Evolutionary conservation across 2,797 vertebrate species (phyloP), one percentile per base, ranked within the genome.

Genomic region (Coccyzus lansbergi): DNA sequence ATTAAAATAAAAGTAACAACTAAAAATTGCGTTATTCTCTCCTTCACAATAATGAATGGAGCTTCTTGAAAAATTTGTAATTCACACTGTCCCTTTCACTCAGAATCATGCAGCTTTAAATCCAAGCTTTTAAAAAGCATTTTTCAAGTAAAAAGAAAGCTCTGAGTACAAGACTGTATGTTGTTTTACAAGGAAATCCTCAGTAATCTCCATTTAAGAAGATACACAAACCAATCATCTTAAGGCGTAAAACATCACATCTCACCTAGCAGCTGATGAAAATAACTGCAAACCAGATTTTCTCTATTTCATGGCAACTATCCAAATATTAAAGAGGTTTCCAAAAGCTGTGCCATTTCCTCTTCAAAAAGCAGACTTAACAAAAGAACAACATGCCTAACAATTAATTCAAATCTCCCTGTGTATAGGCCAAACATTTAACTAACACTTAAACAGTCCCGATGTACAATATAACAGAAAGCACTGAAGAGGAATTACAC

Each of bases 111-210:
- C 0, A 44, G 56, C 17, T 88, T 81, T 44, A 81, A 77, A 90
- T 12, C 2, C 9, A 56, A 78, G 62, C 12, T 58, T 77, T 87
- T n/a, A 46, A 76, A 87, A 77, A 70, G 4, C 14, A 52, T 59
- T 85, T 83, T 89, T 87, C 33, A 71, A 86, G 15, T 40, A 58
- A 63, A 88, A 89, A 44, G 14, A 29, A 52, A 86, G 36, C 12
- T 77, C 52, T 76, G 38, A 34, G 55, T 74, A 22, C 31, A 86
- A 83, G 21, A 34, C 11, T 14, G 3, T 5, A 40, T 5, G 5
- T 12, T 65, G 44, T 26, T 91, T 71, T 51, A 75, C 8, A 52
- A 83, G 28, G 26, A 15, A 38, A 14, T 48, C 53, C 36, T n/a
- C 28, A 46, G 9, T 16, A 75, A 59, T 20, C 17, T 77, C 34